Base-by-base conservation (phyloP, 2,797 vertebrate species). In the Arvicola amphibius region DNA sequence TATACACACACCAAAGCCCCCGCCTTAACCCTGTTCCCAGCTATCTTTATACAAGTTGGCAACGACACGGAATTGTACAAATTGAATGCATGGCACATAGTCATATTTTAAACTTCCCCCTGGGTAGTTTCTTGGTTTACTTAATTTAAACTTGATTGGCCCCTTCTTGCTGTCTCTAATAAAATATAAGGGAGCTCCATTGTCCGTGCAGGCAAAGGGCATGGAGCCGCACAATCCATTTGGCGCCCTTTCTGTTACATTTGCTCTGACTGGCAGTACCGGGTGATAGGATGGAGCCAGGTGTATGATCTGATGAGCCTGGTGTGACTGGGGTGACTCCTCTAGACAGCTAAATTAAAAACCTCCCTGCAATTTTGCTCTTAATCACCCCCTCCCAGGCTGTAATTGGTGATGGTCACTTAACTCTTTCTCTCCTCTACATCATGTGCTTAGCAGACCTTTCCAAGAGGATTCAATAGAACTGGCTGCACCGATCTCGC, bases 361-460 rank as follows among this genome's bases (percentile, higher is more conserved):
- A 98, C 98, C 98, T 99, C 98, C 98, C 98, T 98, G 98, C 98
- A 98, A 98, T 99, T 98, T 98, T 92, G 96, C 94, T 96, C 98
- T 98, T 98, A 98, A 98, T 99, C 98, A 98, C 98, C 98, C 98
- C 98, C 98, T 98, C 98, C 94, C 94, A 98, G 97, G 98, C 98
- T 97, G 96, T 98, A 98, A 99, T 98, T 98, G 98, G 98, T 97
- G 98, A 98, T 97, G 97, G 98, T 98, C 98, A 97, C 95, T 98
- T 98, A 98, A 98, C 98, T 98, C 98, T 96, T 98, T 98, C 97
- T 40, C 43, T 96, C 94, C 98, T 25, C 94, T 69, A 21, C 27
- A 48, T 71, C 53, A 1, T 6, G 91, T 83, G 0, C 93, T 80
- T 87, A 7, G 95, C 65, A 89, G 51, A 94, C 80, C 34, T 73